phyloP scores from a whole-genome alignment of 1,140 invertebrate genomes.

The Cyclina sinensis region DNA sequence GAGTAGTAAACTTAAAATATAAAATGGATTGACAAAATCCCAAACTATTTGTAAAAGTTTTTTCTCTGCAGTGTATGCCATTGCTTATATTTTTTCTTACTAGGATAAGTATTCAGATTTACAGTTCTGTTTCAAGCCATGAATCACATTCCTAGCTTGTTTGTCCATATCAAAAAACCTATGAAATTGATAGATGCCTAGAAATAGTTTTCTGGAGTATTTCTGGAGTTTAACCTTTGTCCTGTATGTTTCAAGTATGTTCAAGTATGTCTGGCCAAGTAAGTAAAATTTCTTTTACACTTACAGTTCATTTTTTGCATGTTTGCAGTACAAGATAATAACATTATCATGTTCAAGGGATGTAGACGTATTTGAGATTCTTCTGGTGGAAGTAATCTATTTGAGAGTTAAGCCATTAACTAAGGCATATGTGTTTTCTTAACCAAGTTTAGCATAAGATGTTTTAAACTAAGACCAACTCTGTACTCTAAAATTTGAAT shows the following conservation, averaged over 20 bases:
- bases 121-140: not conserved
- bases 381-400: no score
- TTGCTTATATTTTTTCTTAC: not conserved
- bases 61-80: not conserved
- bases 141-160: not conserved
- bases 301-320: not conserved
- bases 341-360: no score
- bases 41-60: not conserved
- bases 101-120: no score
- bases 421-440: not conserved
- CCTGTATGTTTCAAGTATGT: slow-evolving; percentile 47
- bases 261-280: slow-evolving; percentile 64
- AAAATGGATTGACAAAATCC: not conserved
- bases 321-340: not conserved
- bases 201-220: slow-evolving; percentile 27
- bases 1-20: no score
- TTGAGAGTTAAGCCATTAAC: not conserved
- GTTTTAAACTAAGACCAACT: not conserved
- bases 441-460: no score
- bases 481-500: no score
- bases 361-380: no score
- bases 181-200: not conserved
- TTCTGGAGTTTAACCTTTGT: slow-evolving; percentile 32
- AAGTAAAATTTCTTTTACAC: slow-evolving; percentile 3
- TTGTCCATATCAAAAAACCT: not conserved